Conservation (phyloP, 2,113 vertebrate genomes). For the Seriola quinqueradiata region DNA sequence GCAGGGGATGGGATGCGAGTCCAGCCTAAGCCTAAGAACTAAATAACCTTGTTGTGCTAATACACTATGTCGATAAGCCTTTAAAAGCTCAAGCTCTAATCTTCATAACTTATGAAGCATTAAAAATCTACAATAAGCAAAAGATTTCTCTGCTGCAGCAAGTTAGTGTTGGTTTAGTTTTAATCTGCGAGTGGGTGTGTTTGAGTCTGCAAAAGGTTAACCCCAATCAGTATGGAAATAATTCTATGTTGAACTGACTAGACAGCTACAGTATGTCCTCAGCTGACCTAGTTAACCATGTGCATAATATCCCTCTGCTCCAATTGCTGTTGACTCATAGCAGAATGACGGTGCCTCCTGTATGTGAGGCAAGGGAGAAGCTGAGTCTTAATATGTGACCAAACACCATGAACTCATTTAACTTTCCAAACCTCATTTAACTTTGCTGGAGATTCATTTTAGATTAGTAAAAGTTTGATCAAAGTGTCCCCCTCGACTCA, state of each 20-base stretch:
- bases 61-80: constrained; percentile 57
- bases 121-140: constrained; percentile 51
- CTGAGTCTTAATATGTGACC: constrained; percentile 50
- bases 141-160: constrained; percentile 33
- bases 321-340: constrained; percentile 70
- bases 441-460: constrained; percentile 32
- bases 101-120: constrained; percentile 50
- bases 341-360: constrained; percentile 49
- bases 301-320: constrained; percentile 63
- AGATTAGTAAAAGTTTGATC: constrained; percentile 36
- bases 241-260: constrained; percentile 53
- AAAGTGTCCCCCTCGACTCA: not conserved
- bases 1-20: constrained; percentile 26
- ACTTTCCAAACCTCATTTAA: constrained; percentile 58
- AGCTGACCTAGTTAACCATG: constrained; percentile 68
- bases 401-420: constrained; percentile 59
- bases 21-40: constrained; percentile 38
- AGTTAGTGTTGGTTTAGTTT: constrained; percentile 46
- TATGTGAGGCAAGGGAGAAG: constrained; percentile 40
- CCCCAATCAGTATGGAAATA: constrained; percentile 58
- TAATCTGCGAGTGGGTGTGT: constrained; percentile 46
- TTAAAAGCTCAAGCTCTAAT: constrained; percentile 63
- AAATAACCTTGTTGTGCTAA: constrained; percentile 73
- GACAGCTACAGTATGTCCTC: constrained; percentile 62
- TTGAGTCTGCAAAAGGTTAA: constrained; percentile 54